A percentile compares a stretch with the other conserved stretches of the same genome.
These are phyloP conservation scores for Vulpes vulpes DNA, from an alignment of 2,113 vertebrate species.

Conservation along the genomic window DNA sequence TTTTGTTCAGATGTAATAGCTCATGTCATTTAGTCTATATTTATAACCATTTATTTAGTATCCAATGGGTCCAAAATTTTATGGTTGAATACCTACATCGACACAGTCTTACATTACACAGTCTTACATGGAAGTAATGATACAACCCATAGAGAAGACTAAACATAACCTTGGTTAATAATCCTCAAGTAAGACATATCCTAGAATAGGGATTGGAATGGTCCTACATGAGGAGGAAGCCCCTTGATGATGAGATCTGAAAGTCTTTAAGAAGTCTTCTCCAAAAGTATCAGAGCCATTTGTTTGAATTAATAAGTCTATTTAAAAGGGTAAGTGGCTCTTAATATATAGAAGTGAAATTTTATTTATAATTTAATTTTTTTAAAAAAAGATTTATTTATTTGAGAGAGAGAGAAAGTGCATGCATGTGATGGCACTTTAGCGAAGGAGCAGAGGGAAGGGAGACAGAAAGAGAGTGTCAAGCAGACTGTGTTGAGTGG, in stretches of 20 bases:
- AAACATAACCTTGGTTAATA: neutral
- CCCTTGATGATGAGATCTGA: slow-evolving; percentile 3
- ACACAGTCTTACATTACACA: slow-evolving; percentile 15
- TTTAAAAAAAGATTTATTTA: neutral
- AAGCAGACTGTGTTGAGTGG: neutral
- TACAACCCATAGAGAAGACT: neutral
- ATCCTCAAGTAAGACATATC: slow-evolving; percentile 3
- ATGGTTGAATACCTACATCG: slow-evolving; percentile 51
- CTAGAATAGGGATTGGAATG: neutral
- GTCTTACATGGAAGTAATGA: neutral
- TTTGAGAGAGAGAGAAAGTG: neutral
- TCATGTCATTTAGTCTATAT: slow-evolving; percentile 51
- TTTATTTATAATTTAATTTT: neutral
- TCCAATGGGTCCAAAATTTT: slow-evolving; percentile 51
- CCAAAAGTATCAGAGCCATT: neutral
- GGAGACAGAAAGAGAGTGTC: neutral
- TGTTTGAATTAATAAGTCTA: slow-evolving; percentile 21
- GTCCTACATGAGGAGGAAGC: neutral
- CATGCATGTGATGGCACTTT: neutral
- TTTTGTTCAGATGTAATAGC: slow-evolving; percentile 34
- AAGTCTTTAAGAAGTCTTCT: neutral
- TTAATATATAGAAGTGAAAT: neutral
- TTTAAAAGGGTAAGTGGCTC: neutral
- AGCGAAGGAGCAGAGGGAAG: neutral
- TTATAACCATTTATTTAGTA: slow-evolving; percentile 46